phyloP scores from a whole-genome alignment of 2,888 invertebrate genomes.

The Caenorhabditis plicata region DNA sequence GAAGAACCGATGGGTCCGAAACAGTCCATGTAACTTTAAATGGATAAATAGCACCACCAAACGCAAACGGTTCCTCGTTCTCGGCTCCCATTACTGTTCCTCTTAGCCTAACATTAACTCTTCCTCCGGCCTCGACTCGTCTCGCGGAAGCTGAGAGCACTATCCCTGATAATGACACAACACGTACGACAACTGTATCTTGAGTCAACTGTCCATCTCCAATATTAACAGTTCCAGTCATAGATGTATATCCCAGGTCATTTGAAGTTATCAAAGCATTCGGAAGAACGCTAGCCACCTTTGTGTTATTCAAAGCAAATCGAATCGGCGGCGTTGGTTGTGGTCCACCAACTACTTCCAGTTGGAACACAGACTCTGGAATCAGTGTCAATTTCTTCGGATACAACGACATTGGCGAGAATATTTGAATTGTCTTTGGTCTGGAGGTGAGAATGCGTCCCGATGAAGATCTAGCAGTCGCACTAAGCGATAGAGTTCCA shows the following conservation, averaged over 20 bases:
- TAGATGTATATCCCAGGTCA: slow-evolving; percentile 45
- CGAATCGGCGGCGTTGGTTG: slow-evolving; percentile 45
- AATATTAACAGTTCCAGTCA: slow-evolving; percentile 46
- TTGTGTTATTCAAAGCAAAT: slow-evolving; percentile 46
- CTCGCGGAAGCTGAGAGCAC: slow-evolving; percentile 34
- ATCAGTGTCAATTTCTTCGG: slow-evolving; percentile 52
- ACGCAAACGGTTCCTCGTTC: slow-evolving; percentile 52
- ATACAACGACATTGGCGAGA: slow-evolving; percentile 49
- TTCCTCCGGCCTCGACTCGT: slow-evolving; percentile 43
- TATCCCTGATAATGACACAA: slow-evolving; percentile 52
- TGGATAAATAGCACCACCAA: slow-evolving; percentile 55
- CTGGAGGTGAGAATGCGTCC: slow-evolving; percentile 31
- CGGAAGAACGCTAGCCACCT: slow-evolving; percentile 37
- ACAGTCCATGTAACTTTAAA: slow-evolving; percentile 43
- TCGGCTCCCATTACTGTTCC: slow-evolving; percentile 36
- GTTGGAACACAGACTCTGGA: slow-evolving; percentile 51
- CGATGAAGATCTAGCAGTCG: slow-evolving; percentile 34
- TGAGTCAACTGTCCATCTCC: slow-evolving; percentile 41
- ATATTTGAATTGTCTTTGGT: slow-evolving; percentile 42
- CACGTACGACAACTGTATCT: slow-evolving; percentile 49
- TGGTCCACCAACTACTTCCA: slow-evolving; percentile 57
- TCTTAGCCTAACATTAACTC: slow-evolving; percentile 20
- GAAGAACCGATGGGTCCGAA: slow-evolving; percentile 26
- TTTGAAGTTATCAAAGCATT: slow-evolving; percentile 52
- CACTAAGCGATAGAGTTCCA: slow-evolving; percentile 38